Evolutionary conservation across 2,113 vertebrate genomes (phyloP), one percentile per base, ranked within the genome.

Genomic region (Carassius auratus): DNA sequence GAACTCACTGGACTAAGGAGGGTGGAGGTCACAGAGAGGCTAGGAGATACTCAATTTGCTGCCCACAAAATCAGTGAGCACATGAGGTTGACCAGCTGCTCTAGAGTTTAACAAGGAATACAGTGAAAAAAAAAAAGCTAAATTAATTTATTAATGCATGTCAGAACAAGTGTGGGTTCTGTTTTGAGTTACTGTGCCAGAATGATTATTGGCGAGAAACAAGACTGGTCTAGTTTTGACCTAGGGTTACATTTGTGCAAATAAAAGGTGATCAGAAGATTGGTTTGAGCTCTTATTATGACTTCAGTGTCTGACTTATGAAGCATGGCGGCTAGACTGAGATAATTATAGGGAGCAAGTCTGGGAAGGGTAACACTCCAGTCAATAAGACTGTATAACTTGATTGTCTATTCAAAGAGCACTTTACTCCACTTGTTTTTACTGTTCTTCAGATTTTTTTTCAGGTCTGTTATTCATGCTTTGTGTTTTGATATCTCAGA

Each of bases 11-110:
- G 52, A 52, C 50, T 84, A 59, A 83, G 42, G 84, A 87, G 79
- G 19, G 42, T 73, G 82, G 86, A 87, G 81, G 85, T 90, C 85
- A 85, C 42, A 8, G 21, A 66, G 66, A 81, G 81, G 84, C 85
- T 76, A 80, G 87, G 86, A 88, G 87, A 89, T 83, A 57, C 69
- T 59, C 83, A 76, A 6, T n/a, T 55, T 19, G 9, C 79, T 69
- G n/a, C 33, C 76, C 81, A 62, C 85, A 42, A 45, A 83, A 85
- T 45, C 33, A 76, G 10, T 68, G 30, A 81, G n/a, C 21, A 77
- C n/a, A 80, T 75, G 42, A 45, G 33, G 69, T 12, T 62, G 45
- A 48, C 42, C 9, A 10, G 42, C 42, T 10, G 9, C 42, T 9
- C 42, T 45, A 9, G 42, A 9, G 9, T 45, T 30, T 30, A 30